A percentile compares a stretch with the other conserved stretches of the same genome.
Conservation (phyloP, 2,113 vertebrate species). For the Sterrhoptilus dennistouni region DNA sequence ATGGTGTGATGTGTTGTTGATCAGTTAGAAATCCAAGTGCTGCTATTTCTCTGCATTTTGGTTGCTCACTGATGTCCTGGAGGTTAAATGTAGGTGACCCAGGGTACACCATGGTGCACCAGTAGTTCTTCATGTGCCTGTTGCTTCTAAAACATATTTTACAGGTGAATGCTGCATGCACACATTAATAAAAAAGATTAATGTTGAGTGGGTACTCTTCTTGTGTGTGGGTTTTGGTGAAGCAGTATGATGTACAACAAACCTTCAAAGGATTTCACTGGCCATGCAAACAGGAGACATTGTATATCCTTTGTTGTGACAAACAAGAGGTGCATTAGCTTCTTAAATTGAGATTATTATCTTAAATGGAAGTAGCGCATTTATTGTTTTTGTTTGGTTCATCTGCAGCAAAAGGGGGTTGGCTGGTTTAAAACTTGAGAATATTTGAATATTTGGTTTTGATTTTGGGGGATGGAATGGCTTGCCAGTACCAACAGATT, state of each 20-base stretch:
- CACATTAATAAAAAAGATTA: not conserved
- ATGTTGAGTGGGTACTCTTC: not conserved
- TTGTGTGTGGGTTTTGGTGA: not conserved
- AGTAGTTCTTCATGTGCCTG: not conserved
- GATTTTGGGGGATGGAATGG: not conserved
- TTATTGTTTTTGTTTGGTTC: not conserved
- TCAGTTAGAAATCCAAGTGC: not conserved
- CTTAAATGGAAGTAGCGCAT: not conserved
- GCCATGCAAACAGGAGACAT: not conserved
- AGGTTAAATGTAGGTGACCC: not conserved
- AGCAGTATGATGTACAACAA: not conserved
- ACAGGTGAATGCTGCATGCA: not conserved
- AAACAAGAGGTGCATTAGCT: not conserved
- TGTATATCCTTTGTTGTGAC: not conserved
- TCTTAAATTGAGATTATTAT: not conserved
- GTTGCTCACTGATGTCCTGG: not conserved
- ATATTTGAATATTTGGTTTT: not conserved
- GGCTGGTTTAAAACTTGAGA: not conserved
- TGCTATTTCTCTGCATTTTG: not conserved
- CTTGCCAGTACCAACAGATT: not conserved
- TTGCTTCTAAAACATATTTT: not conserved
- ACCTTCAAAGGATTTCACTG: not conserved
- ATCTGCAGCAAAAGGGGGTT: not conserved
- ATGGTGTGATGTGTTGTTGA: not conserved
- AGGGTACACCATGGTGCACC: not conserved